Evolutionary conservation across 2,888 invertebrate species (phyloP).

Genomic region (Meta bourneti): DNA sequence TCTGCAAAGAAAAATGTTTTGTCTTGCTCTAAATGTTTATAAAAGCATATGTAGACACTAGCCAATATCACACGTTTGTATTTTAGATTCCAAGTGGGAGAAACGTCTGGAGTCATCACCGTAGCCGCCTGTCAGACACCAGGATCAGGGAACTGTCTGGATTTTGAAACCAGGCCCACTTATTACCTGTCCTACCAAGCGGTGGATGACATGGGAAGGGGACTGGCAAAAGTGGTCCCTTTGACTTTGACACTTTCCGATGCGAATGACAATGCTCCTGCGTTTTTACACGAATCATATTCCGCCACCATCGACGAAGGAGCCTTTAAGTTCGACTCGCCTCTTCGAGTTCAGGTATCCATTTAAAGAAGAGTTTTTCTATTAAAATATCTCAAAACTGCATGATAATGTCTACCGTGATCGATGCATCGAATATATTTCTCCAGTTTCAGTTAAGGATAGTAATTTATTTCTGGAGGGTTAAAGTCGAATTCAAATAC

Average conservation of each 20-base stretch:
- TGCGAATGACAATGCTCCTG: conserved; percentile 88
- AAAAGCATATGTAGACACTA: no score
- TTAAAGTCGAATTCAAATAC: no score
- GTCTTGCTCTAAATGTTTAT: no score
- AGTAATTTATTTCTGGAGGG: no score
- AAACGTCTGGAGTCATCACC: conserved; percentile 86
- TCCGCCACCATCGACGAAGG: conserved; percentile 92
- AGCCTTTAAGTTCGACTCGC: conserved; percentile 87
- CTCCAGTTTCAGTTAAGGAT: no score
- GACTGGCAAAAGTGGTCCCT: conserved; percentile 76
- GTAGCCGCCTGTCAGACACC: conserved; percentile 88
- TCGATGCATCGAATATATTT: no score
- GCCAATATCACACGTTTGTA: neutral
- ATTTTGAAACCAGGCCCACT: conserved; percentile 90
- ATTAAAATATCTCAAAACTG: no score
- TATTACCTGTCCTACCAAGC: conserved; percentile 90
- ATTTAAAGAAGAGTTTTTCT: neutral
- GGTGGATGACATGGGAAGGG: conserved; percentile 90
- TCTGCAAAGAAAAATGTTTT: no score
- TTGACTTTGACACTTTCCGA: conserved; percentile 78
- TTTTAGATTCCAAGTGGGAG: conserved; percentile 88
- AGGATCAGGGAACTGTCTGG: conserved; percentile 88
- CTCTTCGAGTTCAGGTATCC: conserved; percentile 79
- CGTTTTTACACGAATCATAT: conserved; percentile 89
- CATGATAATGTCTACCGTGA: no score